Percentiles rank a stretch among this genome's conserved stretches.
phyloP scores from a whole-genome alignment of 2,113 vertebrate genomes.

The Acrocephalus arundinaceus region DNA sequence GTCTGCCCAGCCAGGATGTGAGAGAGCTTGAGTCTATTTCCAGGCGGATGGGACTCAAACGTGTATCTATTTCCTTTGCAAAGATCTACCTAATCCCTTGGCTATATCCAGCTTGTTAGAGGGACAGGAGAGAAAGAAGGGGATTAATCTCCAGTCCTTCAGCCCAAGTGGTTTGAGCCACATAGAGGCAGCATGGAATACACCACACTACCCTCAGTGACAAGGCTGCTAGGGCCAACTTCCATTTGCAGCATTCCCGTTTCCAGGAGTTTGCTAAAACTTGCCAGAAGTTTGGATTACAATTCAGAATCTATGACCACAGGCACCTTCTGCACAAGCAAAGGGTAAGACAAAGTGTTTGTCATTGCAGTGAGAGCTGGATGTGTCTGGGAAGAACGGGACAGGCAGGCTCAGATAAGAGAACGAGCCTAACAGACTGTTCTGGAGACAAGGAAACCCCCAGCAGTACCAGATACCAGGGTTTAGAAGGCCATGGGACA shows the following conservation, averaged over 20 bases:
- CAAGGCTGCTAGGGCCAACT: background rate
- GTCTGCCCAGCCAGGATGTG: background rate
- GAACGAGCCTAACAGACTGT: background rate
- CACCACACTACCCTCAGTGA: rapidly evolving
- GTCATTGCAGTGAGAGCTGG: background rate
- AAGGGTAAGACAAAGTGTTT: background rate
- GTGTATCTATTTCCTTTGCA: background rate
- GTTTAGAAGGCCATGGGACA: background rate
- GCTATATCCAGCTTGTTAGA: background rate
- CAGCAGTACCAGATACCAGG: background rate
- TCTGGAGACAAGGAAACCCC: background rate
- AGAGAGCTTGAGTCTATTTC: background rate
- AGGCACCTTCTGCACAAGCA: background rate
- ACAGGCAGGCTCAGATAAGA: background rate
- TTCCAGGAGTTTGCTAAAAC: background rate
- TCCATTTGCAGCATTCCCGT: background rate
- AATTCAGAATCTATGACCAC: background rate
- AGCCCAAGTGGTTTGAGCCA: background rate
- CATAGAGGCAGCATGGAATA: background rate
- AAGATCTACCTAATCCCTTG: background rate
- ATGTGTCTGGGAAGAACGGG: background rate
- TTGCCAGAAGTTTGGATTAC: background rate
- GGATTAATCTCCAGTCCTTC: background rate
- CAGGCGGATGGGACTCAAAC: background rate
- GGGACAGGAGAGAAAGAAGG: background rate